Evolutionary conservation across 2,888 invertebrate genomes (phyloP), one percentile per base, ranked within the genome.

Genomic region (Polia nebulosa): DNA sequence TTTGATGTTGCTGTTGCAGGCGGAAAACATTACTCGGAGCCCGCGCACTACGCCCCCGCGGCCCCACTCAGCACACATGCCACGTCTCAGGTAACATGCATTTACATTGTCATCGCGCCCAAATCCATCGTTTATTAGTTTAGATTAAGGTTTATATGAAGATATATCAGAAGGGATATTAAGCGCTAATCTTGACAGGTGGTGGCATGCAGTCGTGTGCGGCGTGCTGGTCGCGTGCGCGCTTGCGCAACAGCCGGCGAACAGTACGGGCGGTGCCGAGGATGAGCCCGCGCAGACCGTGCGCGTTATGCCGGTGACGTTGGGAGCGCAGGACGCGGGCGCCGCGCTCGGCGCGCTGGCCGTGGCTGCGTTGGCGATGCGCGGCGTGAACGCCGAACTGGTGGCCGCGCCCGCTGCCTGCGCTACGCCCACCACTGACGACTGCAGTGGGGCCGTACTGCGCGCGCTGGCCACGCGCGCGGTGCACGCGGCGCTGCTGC

Each of bases 401-500:
- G 76, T 49, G 61, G 59, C 75, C 17, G 67, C 80, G 62, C 81
- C 82, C 22, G 25, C 25, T 27, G 73, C 70, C 70, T 79, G 80
- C 72, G 58, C 68, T 67, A 65, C 87, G 36, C 71, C 73, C 51
- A 44, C 67, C 25, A 0, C 88, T 65, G 74, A 22, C 79, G 32
- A 81, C 67, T 69, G 87, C 84, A 73, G 61, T 52, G 22, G 62
- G 52, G 72, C 67, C 34, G 61, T 81, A 59, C 69, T 83, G 63
- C 74, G 57, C 57, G 74, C 76, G 41, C 78, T 84, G n/a, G 76
- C 55, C 13, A 8, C n/a, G 41, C 39, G 44, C 2, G 29, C 0
- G 5, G 66, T 83, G 69, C 86, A 84, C 62, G 90, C 70, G 7
- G 90, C 90, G 17, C 61, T 91, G 64, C 71, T 84, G 61, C 74